A percentile compares a stretch with the other conserved stretches of the same genome.
Conservation (phyloP, 2,888 invertebrate species). For the Blastobasis lacticolella region DNA sequence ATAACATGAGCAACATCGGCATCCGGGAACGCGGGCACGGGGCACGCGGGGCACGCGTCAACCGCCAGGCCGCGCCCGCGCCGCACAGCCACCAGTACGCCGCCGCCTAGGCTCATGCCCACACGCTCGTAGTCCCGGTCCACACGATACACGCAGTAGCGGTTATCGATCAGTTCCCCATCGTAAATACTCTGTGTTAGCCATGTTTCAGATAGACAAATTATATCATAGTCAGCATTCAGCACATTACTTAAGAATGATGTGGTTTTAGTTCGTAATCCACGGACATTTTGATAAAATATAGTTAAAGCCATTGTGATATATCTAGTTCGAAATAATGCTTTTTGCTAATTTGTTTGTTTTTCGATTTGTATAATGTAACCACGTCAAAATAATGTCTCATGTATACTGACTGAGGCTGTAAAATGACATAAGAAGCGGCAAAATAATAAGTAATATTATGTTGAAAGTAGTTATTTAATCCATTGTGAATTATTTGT, state of each 20-base stretch:
- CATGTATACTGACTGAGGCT: no score
- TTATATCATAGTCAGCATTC: conserved; percentile 3
- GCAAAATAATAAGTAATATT: no score
- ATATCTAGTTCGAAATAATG: no score
- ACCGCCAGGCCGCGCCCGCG: not conserved
- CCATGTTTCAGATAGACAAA: conserved; percentile 6
- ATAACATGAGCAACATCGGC: conserved; percentile 1
- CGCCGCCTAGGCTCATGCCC: conserved; percentile 1
- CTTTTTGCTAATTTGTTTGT: no score
- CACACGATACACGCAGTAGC: conserved; percentile 4
- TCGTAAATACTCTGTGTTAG: conserved; percentile 6
- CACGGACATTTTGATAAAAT: conserved; percentile 10
- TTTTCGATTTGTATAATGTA: no score
- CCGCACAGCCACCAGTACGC: conserved; percentile 2
- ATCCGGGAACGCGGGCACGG: not conserved
- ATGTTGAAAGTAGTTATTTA: no score
- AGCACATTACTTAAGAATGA: conserved; percentile 4
- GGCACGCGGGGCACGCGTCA: not conserved
- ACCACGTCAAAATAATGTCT: no score
- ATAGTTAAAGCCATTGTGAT: not conserved
- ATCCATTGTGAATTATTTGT: no score
- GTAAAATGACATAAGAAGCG: no score
- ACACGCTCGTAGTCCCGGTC: conserved; percentile 2
- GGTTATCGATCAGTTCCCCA: conserved; percentile 3
- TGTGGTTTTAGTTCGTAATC: conserved; percentile 6